phyloP scores from a whole-genome alignment of 37 sponge, comb jelly and placozoan genomes.

The Halisarca cf. caerulea region DNA sequence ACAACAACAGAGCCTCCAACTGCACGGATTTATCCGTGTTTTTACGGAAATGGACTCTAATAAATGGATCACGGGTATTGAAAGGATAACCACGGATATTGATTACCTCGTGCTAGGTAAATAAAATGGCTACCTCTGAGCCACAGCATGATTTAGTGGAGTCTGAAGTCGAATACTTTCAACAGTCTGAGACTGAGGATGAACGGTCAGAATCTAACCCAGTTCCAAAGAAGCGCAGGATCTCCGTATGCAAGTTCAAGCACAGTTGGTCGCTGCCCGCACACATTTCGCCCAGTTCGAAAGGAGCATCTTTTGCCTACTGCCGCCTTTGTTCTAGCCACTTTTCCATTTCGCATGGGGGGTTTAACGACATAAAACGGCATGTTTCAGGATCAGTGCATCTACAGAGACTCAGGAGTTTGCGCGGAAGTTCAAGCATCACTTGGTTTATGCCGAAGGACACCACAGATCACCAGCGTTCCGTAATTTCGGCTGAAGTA shows the following conservation, averaged over 20 bases:
- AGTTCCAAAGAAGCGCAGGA: background rate
- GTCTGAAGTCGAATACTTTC: background rate
- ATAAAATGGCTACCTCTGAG: background rate
- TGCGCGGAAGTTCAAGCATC: background rate
- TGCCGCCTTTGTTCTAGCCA: background rate
- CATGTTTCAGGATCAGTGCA: background rate
- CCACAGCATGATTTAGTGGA: background rate
- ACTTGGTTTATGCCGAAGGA: background rate
- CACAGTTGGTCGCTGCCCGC: background rate
- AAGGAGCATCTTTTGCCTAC: background rate
- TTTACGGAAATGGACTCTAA: background rate
- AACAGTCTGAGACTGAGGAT: background rate
- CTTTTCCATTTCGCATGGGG: conserved; percentile 5
- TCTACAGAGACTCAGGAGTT: background rate
- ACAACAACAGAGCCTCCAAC: no score
- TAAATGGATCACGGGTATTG: background rate
- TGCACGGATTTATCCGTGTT: background rate
- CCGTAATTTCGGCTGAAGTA: no score
- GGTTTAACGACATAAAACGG: conserved; percentile 2
- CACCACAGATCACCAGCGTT: background rate
- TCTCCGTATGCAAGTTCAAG: conserved; percentile 11
- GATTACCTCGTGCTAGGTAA: background rate
- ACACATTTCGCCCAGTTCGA: background rate
- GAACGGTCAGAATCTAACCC: background rate
- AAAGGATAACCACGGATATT: background rate